A percentile compares a stretch with the other conserved stretches of the same genome.
These are phyloP conservation scores for Acanthis flammea DNA, from an alignment of 2,797 vertebrate species.

Conservation along the genomic window DNA sequence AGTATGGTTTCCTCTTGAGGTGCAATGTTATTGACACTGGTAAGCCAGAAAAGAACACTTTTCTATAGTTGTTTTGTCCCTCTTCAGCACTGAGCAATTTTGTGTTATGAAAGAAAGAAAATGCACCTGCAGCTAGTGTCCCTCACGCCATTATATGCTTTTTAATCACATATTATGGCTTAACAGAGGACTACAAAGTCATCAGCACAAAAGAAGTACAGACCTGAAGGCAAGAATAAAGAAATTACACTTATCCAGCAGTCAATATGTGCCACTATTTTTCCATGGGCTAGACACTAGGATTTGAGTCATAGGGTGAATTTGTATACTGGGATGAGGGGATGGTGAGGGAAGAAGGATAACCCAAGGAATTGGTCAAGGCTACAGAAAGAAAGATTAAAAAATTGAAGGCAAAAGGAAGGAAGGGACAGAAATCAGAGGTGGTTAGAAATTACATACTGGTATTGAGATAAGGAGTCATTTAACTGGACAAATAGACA, in stretches of 20 bases:
- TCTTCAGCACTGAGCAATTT: background rate
- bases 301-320: background rate
- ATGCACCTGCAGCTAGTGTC: background rate
- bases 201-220: background rate
- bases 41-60: background rate
- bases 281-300: background rate
- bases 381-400: background rate
- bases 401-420: background rate
- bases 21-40: background rate
- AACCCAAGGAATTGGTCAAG: background rate
- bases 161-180: background rate
- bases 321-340: background rate
- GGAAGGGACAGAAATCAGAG: background rate
- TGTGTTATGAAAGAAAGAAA: background rate
- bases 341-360: background rate
- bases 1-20: background rate
- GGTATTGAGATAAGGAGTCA: background rate
- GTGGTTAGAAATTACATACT: background rate
- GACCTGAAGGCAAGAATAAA: background rate
- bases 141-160: background rate
- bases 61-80: background rate
- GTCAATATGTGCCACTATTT: accelerated
- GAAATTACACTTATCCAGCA: background rate
- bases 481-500: background rate
- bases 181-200: background rate